Percentiles rank a stretch among this genome's conserved stretches.
Conservation (phyloP, 2,797 vertebrate genomes). For the Sparidentex hasta region DNA sequence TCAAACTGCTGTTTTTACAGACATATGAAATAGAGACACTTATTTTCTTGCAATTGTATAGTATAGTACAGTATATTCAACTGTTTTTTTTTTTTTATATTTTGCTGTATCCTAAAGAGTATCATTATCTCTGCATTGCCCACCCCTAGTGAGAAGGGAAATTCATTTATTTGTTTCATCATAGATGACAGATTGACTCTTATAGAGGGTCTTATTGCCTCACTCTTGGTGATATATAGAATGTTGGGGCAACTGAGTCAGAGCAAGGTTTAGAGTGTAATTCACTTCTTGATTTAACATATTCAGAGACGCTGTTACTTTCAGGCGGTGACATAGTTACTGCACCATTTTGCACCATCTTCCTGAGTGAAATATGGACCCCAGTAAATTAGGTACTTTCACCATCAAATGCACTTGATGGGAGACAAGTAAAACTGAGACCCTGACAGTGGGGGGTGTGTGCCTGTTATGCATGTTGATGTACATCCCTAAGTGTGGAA, state of each 20-base stretch:
- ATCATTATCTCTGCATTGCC: no score
- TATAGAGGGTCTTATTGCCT: slow-evolving; percentile 27
- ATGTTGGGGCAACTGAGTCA: neutral
- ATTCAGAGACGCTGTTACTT: slow-evolving; percentile 36
- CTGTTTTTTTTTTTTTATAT: no score
- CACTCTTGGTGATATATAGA: slow-evolving; percentile 27
- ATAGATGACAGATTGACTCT: slow-evolving; percentile 29
- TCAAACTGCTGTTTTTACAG: no score
- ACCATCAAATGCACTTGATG: neutral
- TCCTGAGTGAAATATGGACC: slow-evolving; percentile 3
- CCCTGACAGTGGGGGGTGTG: neutral
- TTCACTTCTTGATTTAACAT: slow-evolving; percentile 35
- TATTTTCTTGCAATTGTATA: no score
- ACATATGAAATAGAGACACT: no score
- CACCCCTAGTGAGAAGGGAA: slow-evolving; percentile 1
- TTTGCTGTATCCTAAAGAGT: no score
- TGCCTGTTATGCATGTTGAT: neutral
- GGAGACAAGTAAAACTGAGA: neutral
- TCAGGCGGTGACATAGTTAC: slow-evolving; percentile 12
- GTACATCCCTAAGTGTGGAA: neutral
- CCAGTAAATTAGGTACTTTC: slow-evolving; percentile 6
- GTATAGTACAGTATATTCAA: no score
- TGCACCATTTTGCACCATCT: neutral
- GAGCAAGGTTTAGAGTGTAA: slow-evolving; percentile 1
- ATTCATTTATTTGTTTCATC: slow-evolving; percentile 38